Conservation (phyloP, 2,797 vertebrate genomes). For the Muscicapa comitata region DNA sequence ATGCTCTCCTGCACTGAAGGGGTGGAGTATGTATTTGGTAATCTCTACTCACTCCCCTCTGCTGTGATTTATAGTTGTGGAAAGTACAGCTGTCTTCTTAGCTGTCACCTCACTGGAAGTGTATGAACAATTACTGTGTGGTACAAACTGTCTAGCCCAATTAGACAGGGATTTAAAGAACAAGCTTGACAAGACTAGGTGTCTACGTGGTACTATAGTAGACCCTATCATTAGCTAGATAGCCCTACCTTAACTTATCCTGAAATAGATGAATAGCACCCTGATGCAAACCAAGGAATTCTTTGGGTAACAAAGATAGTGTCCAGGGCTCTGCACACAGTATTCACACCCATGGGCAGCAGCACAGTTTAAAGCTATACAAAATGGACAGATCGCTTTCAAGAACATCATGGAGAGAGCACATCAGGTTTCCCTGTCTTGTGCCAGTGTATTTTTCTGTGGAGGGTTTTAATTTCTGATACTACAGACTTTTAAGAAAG, state of each 20-base stretch:
- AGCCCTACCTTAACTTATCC: slow-evolving; percentile 47
- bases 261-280: slow-evolving; percentile 39
- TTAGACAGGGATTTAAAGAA: slow-evolving; percentile 44
- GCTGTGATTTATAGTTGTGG: neutral
- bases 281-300: neutral
- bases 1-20: neutral
- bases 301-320: slow-evolving; percentile 25
- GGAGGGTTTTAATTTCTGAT: neutral
- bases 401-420: neutral
- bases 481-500: neutral
- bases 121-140: slow-evolving; percentile 19
- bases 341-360: neutral
- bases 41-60: neutral
- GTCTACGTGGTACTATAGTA: neutral
- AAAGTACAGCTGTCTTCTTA: slow-evolving; percentile 39
- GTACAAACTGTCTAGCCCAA: slow-evolving; percentile 53
- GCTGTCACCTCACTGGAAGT: slow-evolving; percentile 39
- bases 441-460: neutral
- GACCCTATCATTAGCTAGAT: slow-evolving; percentile 52
- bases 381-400: neutral
- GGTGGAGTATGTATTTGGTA: neutral
- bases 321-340: neutral
- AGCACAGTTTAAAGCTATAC: neutral
- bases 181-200: slow-evolving; percentile 54
- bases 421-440: neutral